Base-by-base conservation (phyloP, 1,140 invertebrate species). In the Papilio aristodemus region DNA sequence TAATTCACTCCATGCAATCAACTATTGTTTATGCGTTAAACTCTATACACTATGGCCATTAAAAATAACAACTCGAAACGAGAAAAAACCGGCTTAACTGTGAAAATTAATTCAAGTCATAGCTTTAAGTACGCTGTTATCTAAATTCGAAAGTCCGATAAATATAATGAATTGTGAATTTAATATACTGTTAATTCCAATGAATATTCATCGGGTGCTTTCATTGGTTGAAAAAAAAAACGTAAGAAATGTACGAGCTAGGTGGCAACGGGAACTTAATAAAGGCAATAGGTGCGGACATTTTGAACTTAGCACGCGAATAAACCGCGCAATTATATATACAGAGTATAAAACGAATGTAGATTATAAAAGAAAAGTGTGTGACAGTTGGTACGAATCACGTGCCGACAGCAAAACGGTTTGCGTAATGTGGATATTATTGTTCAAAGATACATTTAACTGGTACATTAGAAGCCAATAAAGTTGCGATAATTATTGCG, bases 281-380 rank as follows among this genome's bases (percentile, higher is more conserved):
- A 38, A 60, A 58, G n/a, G 58, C 27, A 60, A 60, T 60, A 60
- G 58, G 58, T 60, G 58, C 58, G 58, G 58, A 60, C 58, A 60
- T 60, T 60, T 60, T 60, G 58, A 37, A 60, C 32, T 14, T 14
- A 1, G 58, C 58, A 60, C 58, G 58, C 58, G 32, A 60, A 60
- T 32, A n/a, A n/a, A 27, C n/a, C 27, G 9, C n/a, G 58, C 58
- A 38, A 39, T 22, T 60, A 39, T 62, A 62, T 19, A 2, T 22
- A 22, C 32, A 62, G 59, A 62, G 38, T 62, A 62, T 59, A 38
- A 62, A 62, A 62, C 7, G n/a, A 62, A 62, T 62, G 59, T 38
- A 62, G 59, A 62, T 62, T 62, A 38, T 62, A 62, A 62, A 62
- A 62, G n/a, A 59, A 54, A 54, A 37, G n/a, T 62, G 59, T 62